Conservation (phyloP, 2,113 vertebrate genomes). For the Tyto alba region DNA sequence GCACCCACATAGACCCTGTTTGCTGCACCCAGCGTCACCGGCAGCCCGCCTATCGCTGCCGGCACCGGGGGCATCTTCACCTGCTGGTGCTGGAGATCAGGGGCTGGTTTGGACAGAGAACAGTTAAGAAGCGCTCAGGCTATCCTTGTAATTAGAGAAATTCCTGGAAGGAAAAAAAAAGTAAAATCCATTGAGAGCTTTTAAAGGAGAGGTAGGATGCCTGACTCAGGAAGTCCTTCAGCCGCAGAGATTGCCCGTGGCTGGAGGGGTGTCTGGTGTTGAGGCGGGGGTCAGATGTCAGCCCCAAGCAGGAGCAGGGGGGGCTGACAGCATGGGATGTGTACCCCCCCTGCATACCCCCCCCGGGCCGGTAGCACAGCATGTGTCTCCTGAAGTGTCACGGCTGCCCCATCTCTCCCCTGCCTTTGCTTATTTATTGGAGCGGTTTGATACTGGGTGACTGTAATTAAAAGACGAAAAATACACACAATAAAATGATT, state of each 20-base stretch:
- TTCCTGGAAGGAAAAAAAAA: background rate
- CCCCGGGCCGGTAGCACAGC: background rate
- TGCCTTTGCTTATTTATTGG: conserved; percentile 53
- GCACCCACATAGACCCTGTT: too few relatives aligned
- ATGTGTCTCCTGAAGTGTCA: background rate
- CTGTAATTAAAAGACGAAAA: conserved; percentile 65
- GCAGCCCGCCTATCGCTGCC: background rate
- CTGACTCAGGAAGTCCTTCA: background rate
- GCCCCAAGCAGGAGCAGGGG: background rate
- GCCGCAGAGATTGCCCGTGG: background rate
- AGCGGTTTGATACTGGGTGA: background rate
- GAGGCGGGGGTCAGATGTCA: too few relatives aligned
- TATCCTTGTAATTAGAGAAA: conserved; percentile 10
- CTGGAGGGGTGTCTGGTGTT: background rate
- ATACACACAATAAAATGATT: conserved; percentile 45
- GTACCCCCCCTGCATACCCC: background rate
- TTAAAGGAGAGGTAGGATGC: background rate
- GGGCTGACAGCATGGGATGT: background rate
- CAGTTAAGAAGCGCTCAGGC: background rate
- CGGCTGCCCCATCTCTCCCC: background rate
- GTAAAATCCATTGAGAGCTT: background rate
- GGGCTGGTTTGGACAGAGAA: background rate
- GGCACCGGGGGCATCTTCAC: background rate
- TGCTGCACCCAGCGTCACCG: background rate
- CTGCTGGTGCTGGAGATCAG: background rate